Evolutionary conservation across 2,888 invertebrate species (phyloP).

Genomic region (Anticlea derivata): DNA sequence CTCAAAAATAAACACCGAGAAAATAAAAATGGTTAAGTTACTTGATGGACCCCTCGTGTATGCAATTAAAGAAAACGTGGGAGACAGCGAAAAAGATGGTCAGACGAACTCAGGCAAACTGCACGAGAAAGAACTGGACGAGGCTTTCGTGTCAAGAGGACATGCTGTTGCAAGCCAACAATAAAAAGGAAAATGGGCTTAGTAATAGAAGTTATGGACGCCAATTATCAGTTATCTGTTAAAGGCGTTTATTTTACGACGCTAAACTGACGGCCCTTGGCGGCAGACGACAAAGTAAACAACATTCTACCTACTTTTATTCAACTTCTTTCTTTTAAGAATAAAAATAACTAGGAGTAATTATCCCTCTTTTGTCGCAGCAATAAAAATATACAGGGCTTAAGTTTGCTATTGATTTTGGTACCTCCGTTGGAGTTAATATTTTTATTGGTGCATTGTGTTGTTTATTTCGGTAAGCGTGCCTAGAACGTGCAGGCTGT

Average conservation of each 20-base stretch:
- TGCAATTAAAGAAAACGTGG: no score
- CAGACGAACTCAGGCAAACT: no score
- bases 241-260: conserved; percentile 8
- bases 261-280: conserved; percentile 4
- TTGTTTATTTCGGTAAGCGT: conserved; percentile 20
- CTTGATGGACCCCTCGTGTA: no score
- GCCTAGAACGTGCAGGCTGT: conserved; percentile 10
- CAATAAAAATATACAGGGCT: conserved; percentile 9
- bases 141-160: no score
- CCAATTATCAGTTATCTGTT: conserved; percentile 6
- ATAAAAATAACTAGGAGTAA: conserved; percentile 15
- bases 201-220: not conserved
- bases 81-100: no score
- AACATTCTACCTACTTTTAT: not conserved
- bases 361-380: conserved; percentile 22
- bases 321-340: conserved; percentile 4
- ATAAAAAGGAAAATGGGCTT: no score
- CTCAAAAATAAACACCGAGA: no score
- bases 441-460: conserved; percentile 14
- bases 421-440: conserved; percentile 6
- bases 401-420: conserved; percentile 11
- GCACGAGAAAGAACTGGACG: no score
- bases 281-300: conserved; percentile 24
- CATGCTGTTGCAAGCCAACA: no score
- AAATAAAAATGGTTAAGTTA: no score